Conservation (phyloP, 2,113 vertebrate genomes). For the Asarcornis scutulata region DNA sequence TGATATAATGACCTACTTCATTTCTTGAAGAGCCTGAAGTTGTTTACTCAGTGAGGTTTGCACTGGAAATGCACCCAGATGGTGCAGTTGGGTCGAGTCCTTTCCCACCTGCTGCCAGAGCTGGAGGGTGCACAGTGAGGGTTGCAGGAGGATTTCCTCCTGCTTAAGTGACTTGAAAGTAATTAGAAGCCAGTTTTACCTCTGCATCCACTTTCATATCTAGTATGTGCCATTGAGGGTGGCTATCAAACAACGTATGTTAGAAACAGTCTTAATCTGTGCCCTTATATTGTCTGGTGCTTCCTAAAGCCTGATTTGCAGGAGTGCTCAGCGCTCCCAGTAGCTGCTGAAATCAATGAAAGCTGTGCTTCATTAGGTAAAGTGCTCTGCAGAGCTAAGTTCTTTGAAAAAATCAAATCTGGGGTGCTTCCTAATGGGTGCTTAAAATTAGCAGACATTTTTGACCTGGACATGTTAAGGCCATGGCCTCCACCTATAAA, state of each 20-base stretch:
- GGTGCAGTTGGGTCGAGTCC: background rate
- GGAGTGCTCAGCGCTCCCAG: background rate
- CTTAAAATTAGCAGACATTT: background rate
- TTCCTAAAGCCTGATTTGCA: background rate
- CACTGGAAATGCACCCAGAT: background rate
- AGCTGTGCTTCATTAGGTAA: background rate
- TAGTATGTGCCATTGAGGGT: background rate
- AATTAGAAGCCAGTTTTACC: background rate
- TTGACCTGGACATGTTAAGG: background rate
- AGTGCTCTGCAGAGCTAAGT: background rate
- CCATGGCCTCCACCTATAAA: background rate
- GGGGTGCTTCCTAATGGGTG: background rate
- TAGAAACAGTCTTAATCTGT: background rate
- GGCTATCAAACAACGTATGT: background rate
- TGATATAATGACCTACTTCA: background rate
- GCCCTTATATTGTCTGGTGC: background rate
- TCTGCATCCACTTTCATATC: background rate
- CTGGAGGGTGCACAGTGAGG: background rate
- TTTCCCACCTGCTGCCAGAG: rapidly evolving
- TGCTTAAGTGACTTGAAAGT: background rate
- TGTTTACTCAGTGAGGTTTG: background rate
- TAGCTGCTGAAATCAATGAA: background rate
- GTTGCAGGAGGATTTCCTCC: background rate
- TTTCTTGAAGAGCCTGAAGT: background rate
- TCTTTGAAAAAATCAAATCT: background rate